Conservation (phyloP, 2,113 vertebrate genomes). For the Turdus rufiventris region DNA sequence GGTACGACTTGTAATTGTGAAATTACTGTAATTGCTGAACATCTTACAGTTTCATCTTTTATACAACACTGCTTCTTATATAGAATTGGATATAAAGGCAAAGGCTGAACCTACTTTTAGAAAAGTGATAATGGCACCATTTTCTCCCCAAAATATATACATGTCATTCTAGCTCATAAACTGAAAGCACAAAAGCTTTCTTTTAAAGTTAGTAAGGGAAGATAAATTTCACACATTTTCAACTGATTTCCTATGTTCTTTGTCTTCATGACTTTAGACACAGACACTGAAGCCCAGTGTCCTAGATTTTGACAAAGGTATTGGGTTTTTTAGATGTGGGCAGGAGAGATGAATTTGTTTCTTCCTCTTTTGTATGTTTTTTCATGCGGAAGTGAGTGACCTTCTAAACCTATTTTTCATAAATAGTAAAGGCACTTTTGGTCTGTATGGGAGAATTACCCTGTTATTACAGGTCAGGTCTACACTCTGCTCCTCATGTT, state of each 20-base stretch:
- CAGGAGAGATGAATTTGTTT: not conserved
- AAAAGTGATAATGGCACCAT: not conserved
- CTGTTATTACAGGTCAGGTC: not conserved
- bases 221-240: not conserved
- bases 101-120: not conserved
- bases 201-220: not conserved
- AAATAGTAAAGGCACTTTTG: not conserved
- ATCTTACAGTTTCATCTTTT: not conserved
- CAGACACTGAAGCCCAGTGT: fast-evolving
- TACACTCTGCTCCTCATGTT: not conserved
- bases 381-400: not conserved
- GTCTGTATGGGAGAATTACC: not conserved
- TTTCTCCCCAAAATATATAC: not conserved
- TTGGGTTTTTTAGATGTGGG: not conserved
- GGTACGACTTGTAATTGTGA: too few relatives aligned
- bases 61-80: not conserved
- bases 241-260: not conserved
- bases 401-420: not conserved
- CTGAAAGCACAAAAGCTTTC: not conserved
- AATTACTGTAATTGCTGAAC: not conserved
- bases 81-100: not conserved
- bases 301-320: not conserved
- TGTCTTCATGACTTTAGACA: not conserved
- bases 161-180: not conserved
- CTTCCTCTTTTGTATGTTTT: not conserved